Evolutionary conservation across 2,113 vertebrate species (phyloP), one percentile per base, ranked within the genome.

Genomic region (Synodontis membranacea): DNA sequence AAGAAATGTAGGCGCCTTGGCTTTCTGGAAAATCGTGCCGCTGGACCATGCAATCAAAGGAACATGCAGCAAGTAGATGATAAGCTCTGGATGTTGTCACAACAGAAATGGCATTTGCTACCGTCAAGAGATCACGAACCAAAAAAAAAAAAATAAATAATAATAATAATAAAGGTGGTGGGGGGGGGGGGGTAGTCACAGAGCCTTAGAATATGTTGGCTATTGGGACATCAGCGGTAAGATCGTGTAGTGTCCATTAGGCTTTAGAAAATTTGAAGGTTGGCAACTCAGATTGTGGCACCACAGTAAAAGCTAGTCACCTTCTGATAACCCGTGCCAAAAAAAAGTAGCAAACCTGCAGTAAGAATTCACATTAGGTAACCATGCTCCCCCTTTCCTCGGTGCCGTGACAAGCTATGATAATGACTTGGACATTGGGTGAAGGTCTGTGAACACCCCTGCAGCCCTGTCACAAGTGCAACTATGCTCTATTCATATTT

Each of bases 401-500:
- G 48, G 21, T 44, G 60, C 23, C 42, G 11, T 54, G 56, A 89
- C 82, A 86, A 86, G 85, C 44, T 39, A 70, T 54, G 15, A 81
- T 66, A 84, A 80, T 75, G 80, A 88, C 86, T 52, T 23, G 62
- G 68, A 75, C 68, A 48, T 52, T 37, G 60, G 79, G 80, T 48
- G 25, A 68, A 80, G 66, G 85, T 75, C 62, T 39, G 80, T 66
- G 60, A 76, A 66, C 87, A 58, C 80, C 88, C 82, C 74, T 21
- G 37, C 68, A 72, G 66, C 60, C 81, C 85, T 31, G 83, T 80
- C 54, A 66, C 46, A 84, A 68, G 84, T 37, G 50, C 82, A 86
- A 86, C 81, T 80, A 75, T 68, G 72, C 75, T 58, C 23, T 86
- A 87, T 88, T 85, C 83, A 86, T 88, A 87, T 88, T 87, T 87